phyloP scores from a whole-genome alignment of 2,888 invertebrate species.

The Spisula subtruncata region DNA sequence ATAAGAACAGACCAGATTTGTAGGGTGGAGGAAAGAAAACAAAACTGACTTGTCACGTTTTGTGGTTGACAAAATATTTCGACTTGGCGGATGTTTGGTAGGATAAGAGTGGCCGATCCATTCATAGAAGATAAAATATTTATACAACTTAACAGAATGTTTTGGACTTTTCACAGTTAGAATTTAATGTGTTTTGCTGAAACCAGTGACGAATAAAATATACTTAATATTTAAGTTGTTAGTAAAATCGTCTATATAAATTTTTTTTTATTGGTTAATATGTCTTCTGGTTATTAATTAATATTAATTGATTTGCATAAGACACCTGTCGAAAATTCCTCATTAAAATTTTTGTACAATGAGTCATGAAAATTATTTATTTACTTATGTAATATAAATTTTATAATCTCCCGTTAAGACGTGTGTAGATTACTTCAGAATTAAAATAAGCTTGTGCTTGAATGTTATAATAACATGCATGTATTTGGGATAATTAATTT shows the following conservation, averaged over 20 bases:
- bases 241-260: neutral
- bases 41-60: conserved; percentile 24
- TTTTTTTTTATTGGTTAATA: neutral
- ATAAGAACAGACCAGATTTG: conserved; percentile 10
- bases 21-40: conserved; percentile 13
- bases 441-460: too few relatives aligned
- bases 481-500: too few relatives aligned
- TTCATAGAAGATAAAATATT: conserved; percentile 21
- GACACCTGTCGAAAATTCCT: neutral
- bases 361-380: neutral
- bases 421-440: too few relatives aligned
- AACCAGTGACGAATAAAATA: neutral
- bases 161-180: neutral
- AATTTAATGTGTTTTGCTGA: neutral
- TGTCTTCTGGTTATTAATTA: neutral
- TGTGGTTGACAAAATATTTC: conserved; percentile 45
- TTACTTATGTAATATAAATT: neutral
- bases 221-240: neutral
- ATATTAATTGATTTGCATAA: conserved; percentile 6
- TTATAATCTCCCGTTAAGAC: too few relatives aligned
- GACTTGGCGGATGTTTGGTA: conserved; percentile 29
- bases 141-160: neutral
- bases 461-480: too few relatives aligned
- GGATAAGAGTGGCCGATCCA: neutral
- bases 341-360: neutral